phyloP scores from a whole-genome alignment of 2,888 invertebrate genomes.

The Rhagium mordax region DNA sequence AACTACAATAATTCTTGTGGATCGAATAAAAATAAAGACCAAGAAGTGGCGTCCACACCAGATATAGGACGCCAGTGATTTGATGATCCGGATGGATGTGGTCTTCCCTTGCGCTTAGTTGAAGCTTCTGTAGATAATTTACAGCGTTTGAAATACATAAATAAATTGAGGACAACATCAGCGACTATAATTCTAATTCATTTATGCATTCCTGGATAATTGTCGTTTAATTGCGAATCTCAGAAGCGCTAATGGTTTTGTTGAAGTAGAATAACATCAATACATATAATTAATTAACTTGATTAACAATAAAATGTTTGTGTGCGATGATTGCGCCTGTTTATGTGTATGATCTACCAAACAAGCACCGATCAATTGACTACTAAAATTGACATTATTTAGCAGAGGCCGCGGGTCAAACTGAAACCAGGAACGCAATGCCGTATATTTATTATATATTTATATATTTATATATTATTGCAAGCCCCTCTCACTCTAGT shows the following conservation, averaged over 20 bases:
- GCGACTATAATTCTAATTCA: neutral
- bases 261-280: neutral
- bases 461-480: neutral
- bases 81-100: no score
- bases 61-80: no score
- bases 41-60: no score
- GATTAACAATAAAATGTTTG: slow-evolving; percentile 20
- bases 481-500: no score
- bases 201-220: slow-evolving; percentile 9
- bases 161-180: neutral
- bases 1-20: no score
- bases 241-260: slow-evolving; percentile 4
- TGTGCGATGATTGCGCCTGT: slow-evolving; percentile 21
- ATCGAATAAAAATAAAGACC: no score
- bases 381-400: slow-evolving; percentile 46
- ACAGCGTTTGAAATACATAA: neutral
- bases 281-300: slow-evolving; percentile 17
- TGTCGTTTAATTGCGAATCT: slow-evolving; percentile 5
- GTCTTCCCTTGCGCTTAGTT: no score
- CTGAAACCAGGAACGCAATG: slow-evolving; percentile 21
- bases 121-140: no score
- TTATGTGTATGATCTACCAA: neutral
- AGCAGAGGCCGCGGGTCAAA: slow-evolving; percentile 28
- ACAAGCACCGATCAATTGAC: slow-evolving; percentile 42
- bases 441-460: slow-evolving; percentile 15